Conservation (phyloP, 2,888 invertebrate species). For the Ditula angustiorana region DNA sequence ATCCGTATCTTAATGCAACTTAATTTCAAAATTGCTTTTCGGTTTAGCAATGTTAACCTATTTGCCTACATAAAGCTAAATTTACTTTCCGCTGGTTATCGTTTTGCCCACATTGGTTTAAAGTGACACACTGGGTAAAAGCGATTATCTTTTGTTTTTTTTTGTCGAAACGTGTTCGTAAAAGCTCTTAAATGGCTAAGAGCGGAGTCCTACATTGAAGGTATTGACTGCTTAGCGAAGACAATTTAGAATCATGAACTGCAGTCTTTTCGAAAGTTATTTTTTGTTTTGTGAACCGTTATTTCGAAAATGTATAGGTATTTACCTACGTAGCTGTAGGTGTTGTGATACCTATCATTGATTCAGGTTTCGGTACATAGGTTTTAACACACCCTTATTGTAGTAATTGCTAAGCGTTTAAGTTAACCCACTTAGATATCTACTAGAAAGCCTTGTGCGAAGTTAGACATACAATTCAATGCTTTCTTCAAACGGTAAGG, state of each 20-base stretch:
- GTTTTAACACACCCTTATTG: no score
- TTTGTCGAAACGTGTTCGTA: constrained; percentile 15
- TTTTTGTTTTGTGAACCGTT: background rate
- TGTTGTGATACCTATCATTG: no score
- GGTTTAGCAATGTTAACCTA: constrained; percentile 51
- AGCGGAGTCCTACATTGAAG: background rate
- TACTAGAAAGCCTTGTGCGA: no score
- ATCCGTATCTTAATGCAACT: constrained; percentile 40
- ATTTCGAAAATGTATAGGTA: background rate
- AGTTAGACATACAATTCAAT: no score
- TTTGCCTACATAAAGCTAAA: constrained; percentile 48
- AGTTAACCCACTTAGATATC: no score
- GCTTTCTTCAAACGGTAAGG: no score
- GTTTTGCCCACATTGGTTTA: constrained; percentile 26
- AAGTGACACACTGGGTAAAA: constrained; percentile 31
- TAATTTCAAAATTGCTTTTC: constrained; percentile 40
- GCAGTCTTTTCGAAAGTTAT: background rate
- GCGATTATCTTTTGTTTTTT: constrained; percentile 26
- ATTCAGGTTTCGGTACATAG: no score
- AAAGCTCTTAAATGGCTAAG: constrained; percentile 15
- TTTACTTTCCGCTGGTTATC: constrained; percentile 23
- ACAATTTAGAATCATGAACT: background rate
- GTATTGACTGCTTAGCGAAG: background rate
- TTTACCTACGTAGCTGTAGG: no score
- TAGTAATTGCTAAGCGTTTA: no score